Conservation (phyloP, 2,888 invertebrate species). For the Lysandra bellargus region DNA sequence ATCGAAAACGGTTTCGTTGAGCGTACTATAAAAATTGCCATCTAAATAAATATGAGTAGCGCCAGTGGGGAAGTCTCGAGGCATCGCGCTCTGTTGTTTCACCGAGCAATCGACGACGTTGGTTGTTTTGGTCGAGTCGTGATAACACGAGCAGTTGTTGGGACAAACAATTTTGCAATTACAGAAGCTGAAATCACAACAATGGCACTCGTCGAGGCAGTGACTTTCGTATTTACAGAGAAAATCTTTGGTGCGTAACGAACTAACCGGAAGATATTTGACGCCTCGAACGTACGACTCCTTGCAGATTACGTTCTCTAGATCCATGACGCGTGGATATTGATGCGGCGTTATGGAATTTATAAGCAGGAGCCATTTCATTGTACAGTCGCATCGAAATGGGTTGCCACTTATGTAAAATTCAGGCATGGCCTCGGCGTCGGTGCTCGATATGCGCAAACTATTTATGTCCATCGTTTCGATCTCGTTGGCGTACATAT, state of each 20-base stretch:
- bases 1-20: conserved; percentile 78
- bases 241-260: conserved; percentile 90
- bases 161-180: conserved; percentile 98
- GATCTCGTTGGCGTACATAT: conserved; percentile 93
- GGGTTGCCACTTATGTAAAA: conserved; percentile 96
- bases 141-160: conserved; percentile 94
- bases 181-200: conserved; percentile 97
- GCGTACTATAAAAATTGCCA: conserved; percentile 90
- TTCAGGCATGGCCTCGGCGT: conserved; percentile 88
- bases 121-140: conserved; percentile 94
- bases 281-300: conserved; percentile 91
- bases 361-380: conserved; percentile 96
- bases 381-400: conserved; percentile 95
- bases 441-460: conserved; percentile 86
- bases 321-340: conserved; percentile 93
- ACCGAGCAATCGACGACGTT: conserved; percentile 95
- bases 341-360: conserved; percentile 90
- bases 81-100: conserved; percentile 86
- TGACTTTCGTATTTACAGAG: conserved; percentile 94
- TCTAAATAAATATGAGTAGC: conserved; percentile 96
- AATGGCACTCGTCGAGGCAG: conserved; percentile 95
- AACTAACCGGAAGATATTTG: conserved; percentile 87
- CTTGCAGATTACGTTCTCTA: conserved; percentile 92
- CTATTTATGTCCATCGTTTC: conserved; percentile 90
- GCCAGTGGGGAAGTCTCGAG: conserved; percentile 92